Percentiles rank a stretch among this genome's conserved stretches.
Conservation (phyloP, 2,113 vertebrate species). For the Nematolebias whitei region DNA sequence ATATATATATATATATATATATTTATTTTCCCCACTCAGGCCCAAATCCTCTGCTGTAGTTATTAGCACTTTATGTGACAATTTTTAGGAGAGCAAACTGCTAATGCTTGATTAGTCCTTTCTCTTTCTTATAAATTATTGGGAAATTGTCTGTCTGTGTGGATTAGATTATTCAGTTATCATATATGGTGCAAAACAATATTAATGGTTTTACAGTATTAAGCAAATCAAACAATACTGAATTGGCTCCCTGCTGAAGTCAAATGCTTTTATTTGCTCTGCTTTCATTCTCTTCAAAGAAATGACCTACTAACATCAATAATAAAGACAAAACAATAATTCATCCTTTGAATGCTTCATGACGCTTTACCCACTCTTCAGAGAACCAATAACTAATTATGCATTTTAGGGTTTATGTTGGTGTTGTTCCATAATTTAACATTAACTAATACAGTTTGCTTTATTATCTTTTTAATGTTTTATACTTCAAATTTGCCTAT, state of each 20-base stretch:
- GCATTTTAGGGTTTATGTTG: neutral
- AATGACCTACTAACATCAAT: neutral
- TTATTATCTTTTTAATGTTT: neutral
- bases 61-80: neutral
- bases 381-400: neutral
- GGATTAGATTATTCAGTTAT: neutral
- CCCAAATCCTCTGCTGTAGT: no score
- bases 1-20: no score
- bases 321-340: neutral
- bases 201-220: neutral
- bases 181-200: neutral
- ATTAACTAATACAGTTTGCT: neutral
- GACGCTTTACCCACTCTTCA: neutral
- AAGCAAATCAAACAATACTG: neutral
- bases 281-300: neutral
- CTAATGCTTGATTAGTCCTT: neutral
- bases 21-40: no score
- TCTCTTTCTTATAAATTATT: neutral
- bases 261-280: neutral
- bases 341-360: neutral
- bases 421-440: no score
- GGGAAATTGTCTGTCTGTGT: no score
- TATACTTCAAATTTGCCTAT: neutral
- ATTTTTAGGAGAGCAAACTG: neutral
- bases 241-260: neutral